Conservation (phyloP, 2,888 invertebrate species). For the Callinectes sapidus region DNA sequence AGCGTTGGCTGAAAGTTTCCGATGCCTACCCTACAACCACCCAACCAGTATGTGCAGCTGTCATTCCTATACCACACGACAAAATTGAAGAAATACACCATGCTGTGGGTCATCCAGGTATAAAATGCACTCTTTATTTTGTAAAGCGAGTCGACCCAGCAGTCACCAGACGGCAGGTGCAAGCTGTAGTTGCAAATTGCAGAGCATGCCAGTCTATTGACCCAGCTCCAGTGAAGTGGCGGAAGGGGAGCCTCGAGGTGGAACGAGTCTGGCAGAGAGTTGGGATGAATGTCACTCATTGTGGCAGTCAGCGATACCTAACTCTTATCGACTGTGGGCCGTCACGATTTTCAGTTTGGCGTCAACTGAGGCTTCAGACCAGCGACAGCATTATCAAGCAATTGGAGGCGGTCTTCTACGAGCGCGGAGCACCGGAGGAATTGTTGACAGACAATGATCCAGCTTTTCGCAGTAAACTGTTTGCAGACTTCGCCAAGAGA, state of each 20-base stretch:
- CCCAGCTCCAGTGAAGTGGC: constrained; percentile 38
- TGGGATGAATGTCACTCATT: background rate
- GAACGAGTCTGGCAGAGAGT: background rate
- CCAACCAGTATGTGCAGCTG: background rate
- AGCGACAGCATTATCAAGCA: background rate
- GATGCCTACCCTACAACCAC: background rate
- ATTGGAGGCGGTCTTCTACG: background rate
- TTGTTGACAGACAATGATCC: background rate
- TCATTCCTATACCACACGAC: background rate
- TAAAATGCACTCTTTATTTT: constrained; percentile 21
- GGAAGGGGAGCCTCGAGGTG: background rate
- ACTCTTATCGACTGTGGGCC: background rate
- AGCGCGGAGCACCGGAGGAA: background rate
- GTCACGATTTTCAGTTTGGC: background rate
- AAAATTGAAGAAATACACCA: constrained; percentile 44
- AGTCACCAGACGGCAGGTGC: background rate
- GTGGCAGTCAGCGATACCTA: background rate
- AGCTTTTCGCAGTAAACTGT: background rate
- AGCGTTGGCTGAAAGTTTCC: background rate
- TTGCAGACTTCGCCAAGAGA: background rate
- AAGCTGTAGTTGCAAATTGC: too few species aligned
- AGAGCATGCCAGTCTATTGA: background rate
- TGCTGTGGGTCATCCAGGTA: too few species aligned
- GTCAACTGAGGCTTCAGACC: background rate
- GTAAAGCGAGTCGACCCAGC: background rate